Evolutionary conservation across 2,797 vertebrate species (phyloP).

Genomic region (Apodemus agrarius): DNA sequence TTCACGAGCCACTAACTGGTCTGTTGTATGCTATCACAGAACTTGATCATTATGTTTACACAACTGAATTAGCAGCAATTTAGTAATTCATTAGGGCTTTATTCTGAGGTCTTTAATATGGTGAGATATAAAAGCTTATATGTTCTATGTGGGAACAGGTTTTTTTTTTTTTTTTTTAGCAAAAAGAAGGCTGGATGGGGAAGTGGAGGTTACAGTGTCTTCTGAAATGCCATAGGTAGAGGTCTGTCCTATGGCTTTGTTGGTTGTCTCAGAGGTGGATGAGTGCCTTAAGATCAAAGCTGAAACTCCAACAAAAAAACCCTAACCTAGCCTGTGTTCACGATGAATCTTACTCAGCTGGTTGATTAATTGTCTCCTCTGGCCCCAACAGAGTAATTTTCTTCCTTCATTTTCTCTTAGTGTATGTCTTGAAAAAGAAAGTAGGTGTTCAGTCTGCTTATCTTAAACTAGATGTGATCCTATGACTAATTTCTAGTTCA

Average conservation of each 20-base stretch:
- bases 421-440: not conserved
- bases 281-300: not conserved
- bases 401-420: not conserved
- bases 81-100: constrained; percentile 29
- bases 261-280: not conserved
- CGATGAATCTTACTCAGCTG: not conserved
- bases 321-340: not conserved
- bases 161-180: not conserved
- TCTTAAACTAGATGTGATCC: constrained; percentile 31
- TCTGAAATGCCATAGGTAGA: not conserved
- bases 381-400: not conserved
- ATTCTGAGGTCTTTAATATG: constrained; percentile 6
- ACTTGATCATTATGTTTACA: not conserved
- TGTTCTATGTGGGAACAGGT: not conserved
- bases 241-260: not conserved
- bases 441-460: not conserved
- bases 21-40: not conserved
- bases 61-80: constrained; percentile 24
- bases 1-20: not conserved
- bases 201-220: not conserved
- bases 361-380: not conserved
- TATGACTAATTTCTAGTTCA: not conserved
- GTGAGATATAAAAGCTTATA: not conserved
- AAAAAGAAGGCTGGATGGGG: not conserved
- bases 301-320: not conserved